Base-by-base conservation (phyloP, 2,888 invertebrate genomes). In the Drosophila antonietae region DNA sequence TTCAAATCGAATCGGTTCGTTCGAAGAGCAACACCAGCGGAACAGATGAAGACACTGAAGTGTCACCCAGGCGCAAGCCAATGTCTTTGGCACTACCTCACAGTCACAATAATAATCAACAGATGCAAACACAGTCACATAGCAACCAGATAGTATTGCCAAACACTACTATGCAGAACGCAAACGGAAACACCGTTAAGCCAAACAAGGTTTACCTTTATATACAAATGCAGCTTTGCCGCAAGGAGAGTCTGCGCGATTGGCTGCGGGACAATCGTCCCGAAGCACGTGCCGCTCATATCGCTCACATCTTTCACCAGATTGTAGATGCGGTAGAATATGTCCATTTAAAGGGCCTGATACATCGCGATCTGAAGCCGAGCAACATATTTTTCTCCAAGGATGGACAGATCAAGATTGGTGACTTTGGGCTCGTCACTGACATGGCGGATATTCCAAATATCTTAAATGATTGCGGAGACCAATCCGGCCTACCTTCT, bases 341-440 rank as follows among this genome's bases (percentile, higher is more conserved):
- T 93, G 97, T 99, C 0, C 99, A 99, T 93, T 93, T 96, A 0
- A 96, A 96, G 78, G 97, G 97, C 0, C 94, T 99, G 0, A 99
- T 99, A 91, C 99, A 99, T 92, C 95, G 99, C 55, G 99, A 99
- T 93, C 94, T 99, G 44, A 99, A 99, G 95, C 97, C 97, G 0
- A 97, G 97, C 73, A 98, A 98, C 91, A 97, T 98, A 84, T 97
- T 99, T 93, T 99, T 99, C 93, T 97, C 98, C 0, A 94, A 96
- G 77, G 97, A 98, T 92, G 97, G 97, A 1, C 94, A 95, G 88
- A 95, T 99, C 10, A 99, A 99, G 94, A 97, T 99, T 63, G 99
- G 99, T 0, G 99, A 99, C 93, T 99, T 99, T 93, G 99, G 99
- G 0, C 94, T 99, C n/a, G 99, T 98, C 14, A 98, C 99, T 6